phyloP scores from a whole-genome alignment of 2,797 vertebrate genomes.

The Enteromius trimaculatus region DNA sequence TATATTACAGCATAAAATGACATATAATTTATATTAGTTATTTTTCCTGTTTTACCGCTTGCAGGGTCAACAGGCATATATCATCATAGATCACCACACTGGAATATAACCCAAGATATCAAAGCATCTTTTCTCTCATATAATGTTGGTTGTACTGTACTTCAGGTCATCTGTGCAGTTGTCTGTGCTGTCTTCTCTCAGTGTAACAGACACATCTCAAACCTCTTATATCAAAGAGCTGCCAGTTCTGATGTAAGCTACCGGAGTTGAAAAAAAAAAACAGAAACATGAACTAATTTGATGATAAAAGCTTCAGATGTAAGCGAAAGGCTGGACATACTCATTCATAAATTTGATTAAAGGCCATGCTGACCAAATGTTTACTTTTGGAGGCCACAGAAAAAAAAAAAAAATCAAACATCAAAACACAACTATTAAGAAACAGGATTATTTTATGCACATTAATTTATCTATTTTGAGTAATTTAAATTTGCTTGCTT shows the following conservation, averaged over 20 bases:
- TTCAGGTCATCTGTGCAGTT: background rate
- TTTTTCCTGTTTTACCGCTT: background rate
- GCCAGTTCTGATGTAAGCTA: background rate
- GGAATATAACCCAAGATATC: background rate
- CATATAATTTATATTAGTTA: background rate
- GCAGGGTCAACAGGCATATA: background rate
- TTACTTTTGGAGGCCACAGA: background rate
- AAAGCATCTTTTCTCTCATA: background rate
- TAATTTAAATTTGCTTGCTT: background rate
- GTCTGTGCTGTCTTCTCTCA: background rate
- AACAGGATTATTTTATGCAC: background rate
- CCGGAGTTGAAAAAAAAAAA: conserved; percentile 13
- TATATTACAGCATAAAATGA: background rate
- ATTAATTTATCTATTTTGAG: background rate
- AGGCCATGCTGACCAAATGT: conserved; percentile 1
- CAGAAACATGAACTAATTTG: conserved; percentile 27
- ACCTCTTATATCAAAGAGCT: conserved; percentile 24
- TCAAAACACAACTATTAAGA: background rate
- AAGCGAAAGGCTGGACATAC: conserved; percentile 15
- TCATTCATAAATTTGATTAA: conserved; percentile 26
- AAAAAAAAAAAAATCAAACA: background rate
- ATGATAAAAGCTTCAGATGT: conserved; percentile 18
- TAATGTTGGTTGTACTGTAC: background rate
- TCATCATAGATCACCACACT: no score
- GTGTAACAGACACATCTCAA: conserved; percentile 29